Conservation (phyloP, 2,113 vertebrate species). For the Heterocephalus glaber region DNA sequence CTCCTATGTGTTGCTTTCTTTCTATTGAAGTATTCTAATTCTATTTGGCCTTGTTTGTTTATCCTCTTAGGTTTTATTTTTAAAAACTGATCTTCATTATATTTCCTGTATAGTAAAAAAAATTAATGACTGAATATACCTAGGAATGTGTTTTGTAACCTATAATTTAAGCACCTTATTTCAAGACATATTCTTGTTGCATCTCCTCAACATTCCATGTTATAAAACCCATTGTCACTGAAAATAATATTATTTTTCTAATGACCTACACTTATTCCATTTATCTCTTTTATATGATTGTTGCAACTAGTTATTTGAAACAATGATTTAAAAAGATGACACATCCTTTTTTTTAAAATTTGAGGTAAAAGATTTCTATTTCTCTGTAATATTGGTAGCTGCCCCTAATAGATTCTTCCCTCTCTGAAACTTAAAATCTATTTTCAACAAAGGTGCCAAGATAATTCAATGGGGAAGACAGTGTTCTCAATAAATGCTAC, state of each 20-base stretch:
- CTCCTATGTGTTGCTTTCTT: conserved; percentile 33
- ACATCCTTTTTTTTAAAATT: not conserved
- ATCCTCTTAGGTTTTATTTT: conserved; percentile 28
- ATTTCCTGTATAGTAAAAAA: conserved; percentile 50
- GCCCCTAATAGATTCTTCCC: not conserved
- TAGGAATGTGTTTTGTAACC: conserved; percentile 21
- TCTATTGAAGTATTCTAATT: conserved; percentile 59
- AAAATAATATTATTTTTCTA: conserved; percentile 56
- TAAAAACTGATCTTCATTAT: conserved; percentile 47
- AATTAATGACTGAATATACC: conserved; percentile 52
- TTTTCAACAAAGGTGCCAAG: conserved; percentile 7
- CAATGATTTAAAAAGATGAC: not conserved
- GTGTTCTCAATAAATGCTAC: conserved; percentile 29
- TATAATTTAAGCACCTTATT: conserved; percentile 48
- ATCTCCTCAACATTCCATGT: not conserved
- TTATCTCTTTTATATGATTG: conserved; percentile 50
- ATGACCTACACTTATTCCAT: not conserved
- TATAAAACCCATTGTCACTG: not conserved
- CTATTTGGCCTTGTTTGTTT: not conserved
- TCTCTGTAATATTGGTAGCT: not conserved
- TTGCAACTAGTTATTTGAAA: conserved; percentile 51
- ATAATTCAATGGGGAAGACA: not conserved
- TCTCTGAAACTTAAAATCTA: conserved; percentile 40
- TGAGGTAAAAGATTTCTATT: conserved; percentile 20
- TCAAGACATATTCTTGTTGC: conserved; percentile 18